A percentile compares a stretch with the other conserved stretches of the same genome.
Conservation (phyloP, 1,140 invertebrate species). For the Acarapis woodi region DNA sequence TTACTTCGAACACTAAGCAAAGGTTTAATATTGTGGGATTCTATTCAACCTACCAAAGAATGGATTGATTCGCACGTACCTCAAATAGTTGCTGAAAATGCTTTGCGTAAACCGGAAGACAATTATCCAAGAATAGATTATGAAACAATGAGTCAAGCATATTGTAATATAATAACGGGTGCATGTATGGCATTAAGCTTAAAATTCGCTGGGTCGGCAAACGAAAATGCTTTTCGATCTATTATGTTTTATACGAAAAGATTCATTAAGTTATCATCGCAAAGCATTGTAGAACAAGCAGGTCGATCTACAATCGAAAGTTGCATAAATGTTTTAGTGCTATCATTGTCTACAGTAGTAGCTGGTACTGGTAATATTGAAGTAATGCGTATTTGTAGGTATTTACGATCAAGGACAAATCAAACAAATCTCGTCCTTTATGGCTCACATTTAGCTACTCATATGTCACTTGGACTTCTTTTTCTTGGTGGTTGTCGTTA, state of each 20-base stretch:
- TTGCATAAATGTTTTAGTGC: conserved; percentile 48
- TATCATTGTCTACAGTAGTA: conserved; percentile 63
- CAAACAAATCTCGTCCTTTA: conserved; percentile 33
- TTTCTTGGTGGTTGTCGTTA: conserved; percentile 63
- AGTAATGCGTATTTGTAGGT: conserved; percentile 52
- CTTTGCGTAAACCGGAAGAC: conserved; percentile 15
- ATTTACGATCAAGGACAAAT: conserved; percentile 33
- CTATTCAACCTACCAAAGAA: conserved; percentile 39
- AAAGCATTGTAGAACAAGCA: conserved; percentile 39
- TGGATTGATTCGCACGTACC: conserved; percentile 67
- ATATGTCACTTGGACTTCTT: conserved; percentile 66
- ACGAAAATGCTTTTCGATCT: conserved; percentile 43
- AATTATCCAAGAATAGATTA: conserved; percentile 36
- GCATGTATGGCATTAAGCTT: conserved; percentile 76
- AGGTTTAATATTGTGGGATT: conserved; percentile 56
- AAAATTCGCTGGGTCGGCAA: conserved; percentile 68
- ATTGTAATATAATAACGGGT: conserved; percentile 78
- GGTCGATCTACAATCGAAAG: conserved; percentile 66
- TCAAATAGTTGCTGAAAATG: conserved; percentile 27
- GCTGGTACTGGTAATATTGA: conserved; percentile 66
- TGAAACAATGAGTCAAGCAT: conserved; percentile 86
- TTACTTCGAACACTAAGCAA: conserved; percentile 47
- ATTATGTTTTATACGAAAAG: conserved; percentile 20
- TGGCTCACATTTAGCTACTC: conserved; percentile 71
- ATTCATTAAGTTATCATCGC: conserved; percentile 8